These are phyloP conservation scores for Cylloceria caligata DNA, from an alignment of 2,888 invertebrate genomes.

Conservation along the genomic window DNA sequence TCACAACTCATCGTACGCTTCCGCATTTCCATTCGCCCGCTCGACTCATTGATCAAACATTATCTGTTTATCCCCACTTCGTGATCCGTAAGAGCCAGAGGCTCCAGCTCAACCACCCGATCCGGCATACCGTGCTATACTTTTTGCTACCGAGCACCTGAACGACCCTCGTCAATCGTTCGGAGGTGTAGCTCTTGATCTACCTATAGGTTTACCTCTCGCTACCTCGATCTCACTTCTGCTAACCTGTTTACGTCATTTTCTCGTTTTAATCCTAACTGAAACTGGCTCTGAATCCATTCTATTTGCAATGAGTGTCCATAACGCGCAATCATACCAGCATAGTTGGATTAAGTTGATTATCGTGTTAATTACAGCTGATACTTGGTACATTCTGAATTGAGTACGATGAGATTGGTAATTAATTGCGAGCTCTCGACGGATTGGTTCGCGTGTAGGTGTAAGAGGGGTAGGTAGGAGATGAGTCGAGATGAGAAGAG, in stretches of 20 bases:
- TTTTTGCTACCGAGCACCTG: conserved; percentile 28
- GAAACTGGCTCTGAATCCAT: neutral
- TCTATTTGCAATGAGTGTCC: conserved; percentile 1
- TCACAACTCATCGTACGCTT: conserved; percentile 44
- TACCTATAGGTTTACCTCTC: neutral
- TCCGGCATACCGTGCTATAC: conserved; percentile 2
- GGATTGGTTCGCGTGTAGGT: neutral
- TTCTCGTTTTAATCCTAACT: neutral
- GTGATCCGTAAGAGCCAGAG: conserved; percentile 30
- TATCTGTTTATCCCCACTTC: conserved; percentile 72
- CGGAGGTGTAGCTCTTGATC: conserved; percentile 6
- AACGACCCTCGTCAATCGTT: neutral
- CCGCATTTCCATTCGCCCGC: conserved; percentile 40
- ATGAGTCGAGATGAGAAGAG: conserved; percentile 9
- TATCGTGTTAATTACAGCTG: conserved; percentile 71
- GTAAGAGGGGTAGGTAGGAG: neutral
- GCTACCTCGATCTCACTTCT: neutral
- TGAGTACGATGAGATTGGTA: conserved; percentile 42
- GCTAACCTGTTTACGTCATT: conserved; percentile 8
- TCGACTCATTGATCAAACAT: conserved; percentile 77
- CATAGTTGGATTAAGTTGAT: conserved; percentile 68
- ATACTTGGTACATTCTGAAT: conserved; percentile 2
- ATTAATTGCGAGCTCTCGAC: conserved; percentile 46
- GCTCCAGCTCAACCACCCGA: conserved; percentile 25
- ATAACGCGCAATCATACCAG: conserved; percentile 11